Evolutionary conservation across 2,888 invertebrate genomes (phyloP), one percentile per base, ranked within the genome.

Genomic region (Strigamia maritima): DNA sequence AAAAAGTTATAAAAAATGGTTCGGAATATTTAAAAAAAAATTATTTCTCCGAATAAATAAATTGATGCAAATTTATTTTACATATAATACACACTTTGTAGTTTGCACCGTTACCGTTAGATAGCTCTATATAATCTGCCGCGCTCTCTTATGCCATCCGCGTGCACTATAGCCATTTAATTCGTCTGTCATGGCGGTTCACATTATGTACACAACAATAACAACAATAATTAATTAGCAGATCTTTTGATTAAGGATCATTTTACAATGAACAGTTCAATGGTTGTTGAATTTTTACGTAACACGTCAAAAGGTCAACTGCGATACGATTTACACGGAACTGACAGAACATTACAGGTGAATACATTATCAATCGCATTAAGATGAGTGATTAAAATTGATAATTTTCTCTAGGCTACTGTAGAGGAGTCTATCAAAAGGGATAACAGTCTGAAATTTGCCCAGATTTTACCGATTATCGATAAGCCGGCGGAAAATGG

Each of bases 301-400:
- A 80, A 79, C 26, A 79, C 81, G n/a, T 54, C 80, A 1, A 82
- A 82, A 80, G 82, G 82, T 31, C 75, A 79, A 49, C 75, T 82
- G 60, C 79, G 77, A 40, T 82, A 82, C 79, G 82, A 82, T 28
- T 54, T 79, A 22, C 60, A 80, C 60, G 81, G 82, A 81, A 79
- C 70, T 16, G 65, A 65, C 28, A 54, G 80, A 81, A 75, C 54
- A 78, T 40, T 38, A 14, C 24, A 14, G 65, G 65, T 65, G 16
- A 49, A 2, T 49, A n/a, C n/a, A 28, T 26, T n/a, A n/a, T n/a
- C n/a, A n/a, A 65, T 26, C 1, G 65, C 26, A 49, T 60, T 4
- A 3, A 8, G 2, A 22, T 24, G 4, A 10, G n/a, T n/a, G n/a
- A n/a, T n/a, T n/a, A n/a, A n/a, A n/a, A 31, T 31, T 31, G 31